Evolutionary conservation across 2,113 vertebrate genomes (phyloP).

Genomic region (Polypterus senegalus): DNA sequence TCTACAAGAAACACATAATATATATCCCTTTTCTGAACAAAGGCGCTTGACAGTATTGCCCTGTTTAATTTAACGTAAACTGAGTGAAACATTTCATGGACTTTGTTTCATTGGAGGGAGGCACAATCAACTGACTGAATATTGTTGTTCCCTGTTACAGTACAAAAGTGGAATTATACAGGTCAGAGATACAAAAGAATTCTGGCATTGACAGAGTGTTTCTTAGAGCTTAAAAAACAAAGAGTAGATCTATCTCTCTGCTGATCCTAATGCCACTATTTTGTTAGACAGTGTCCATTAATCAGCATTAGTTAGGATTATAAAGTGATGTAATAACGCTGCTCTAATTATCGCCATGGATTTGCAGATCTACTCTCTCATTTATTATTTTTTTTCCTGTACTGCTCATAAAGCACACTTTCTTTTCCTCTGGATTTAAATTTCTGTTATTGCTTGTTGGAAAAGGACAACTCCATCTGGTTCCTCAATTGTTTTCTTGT

Average conservation of each 20-base stretch:
- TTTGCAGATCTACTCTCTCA: slow-evolving; percentile 27
- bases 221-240: slow-evolving; percentile 19
- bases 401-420: neutral
- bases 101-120: neutral
- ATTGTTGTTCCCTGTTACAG: slow-evolving; percentile 16
- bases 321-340: slow-evolving; percentile 37
- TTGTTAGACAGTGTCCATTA: slow-evolving; percentile 40
- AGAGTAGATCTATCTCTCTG: slow-evolving; percentile 26
- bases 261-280: slow-evolving; percentile 41
- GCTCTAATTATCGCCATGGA: slow-evolving; percentile 40
- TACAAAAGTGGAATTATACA: slow-evolving; percentile 25
- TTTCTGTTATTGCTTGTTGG: slow-evolving; percentile 23
- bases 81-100: neutral
- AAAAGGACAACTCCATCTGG: slow-evolving; percentile 1
- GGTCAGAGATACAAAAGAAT: slow-evolving; percentile 6
- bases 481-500: slow-evolving; percentile 80
- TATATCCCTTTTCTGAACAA: neutral
- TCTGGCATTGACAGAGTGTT: slow-evolving; percentile 21
- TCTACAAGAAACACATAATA: neutral
- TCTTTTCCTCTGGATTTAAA: slow-evolving; percentile 9
- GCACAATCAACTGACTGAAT: slow-evolving; percentile 1
- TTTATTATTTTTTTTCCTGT: slow-evolving; percentile 16
- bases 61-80: neutral
- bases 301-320: slow-evolving; percentile 37
- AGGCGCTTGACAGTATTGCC: neutral